Conservation (phyloP, 2,113 vertebrate species). For the Tragelaphus scriptus region DNA sequence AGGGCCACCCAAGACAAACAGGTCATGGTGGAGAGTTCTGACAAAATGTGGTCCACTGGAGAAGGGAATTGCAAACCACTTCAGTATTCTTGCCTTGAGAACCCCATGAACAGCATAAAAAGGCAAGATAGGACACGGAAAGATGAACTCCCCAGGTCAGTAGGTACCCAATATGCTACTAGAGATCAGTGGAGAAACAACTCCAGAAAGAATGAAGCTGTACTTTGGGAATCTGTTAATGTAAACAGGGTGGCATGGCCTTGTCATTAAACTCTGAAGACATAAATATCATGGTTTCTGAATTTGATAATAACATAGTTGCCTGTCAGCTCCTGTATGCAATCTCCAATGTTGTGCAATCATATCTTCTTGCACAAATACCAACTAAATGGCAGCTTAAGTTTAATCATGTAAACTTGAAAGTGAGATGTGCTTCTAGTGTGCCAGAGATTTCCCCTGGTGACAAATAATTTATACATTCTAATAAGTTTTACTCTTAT, state of each 20-base stretch:
- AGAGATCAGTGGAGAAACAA: not conserved
- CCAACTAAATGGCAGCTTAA: constrained; percentile 68
- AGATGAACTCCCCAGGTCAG: not conserved
- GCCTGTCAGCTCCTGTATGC: constrained; percentile 4
- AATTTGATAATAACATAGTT: constrained; percentile 41
- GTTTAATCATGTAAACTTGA: constrained; percentile 73
- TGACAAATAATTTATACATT: constrained; percentile 74
- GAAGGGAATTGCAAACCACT: not conserved
- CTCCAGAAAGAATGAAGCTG: not conserved
- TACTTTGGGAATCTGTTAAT: not conserved
- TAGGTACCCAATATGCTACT: not conserved
- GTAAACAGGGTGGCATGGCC: not conserved
- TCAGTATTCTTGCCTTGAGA: not conserved
- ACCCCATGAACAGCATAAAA: not conserved
- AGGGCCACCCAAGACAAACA: not conserved
- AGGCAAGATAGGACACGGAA: fast-evolving
- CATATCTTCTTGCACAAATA: constrained; percentile 45
- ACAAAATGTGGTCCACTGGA: not conserved
- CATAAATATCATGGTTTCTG: not conserved
- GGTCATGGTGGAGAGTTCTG: not conserved
- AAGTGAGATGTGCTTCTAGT: constrained; percentile 72
- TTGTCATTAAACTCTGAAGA: constrained; percentile 32
- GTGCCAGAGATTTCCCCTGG: constrained; percentile 70
- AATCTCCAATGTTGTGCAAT: not conserved
- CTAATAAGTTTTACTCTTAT: constrained; percentile 71